Evolutionary conservation across 2,797 vertebrate species (phyloP).

Genomic region (Manis javanica): DNA sequence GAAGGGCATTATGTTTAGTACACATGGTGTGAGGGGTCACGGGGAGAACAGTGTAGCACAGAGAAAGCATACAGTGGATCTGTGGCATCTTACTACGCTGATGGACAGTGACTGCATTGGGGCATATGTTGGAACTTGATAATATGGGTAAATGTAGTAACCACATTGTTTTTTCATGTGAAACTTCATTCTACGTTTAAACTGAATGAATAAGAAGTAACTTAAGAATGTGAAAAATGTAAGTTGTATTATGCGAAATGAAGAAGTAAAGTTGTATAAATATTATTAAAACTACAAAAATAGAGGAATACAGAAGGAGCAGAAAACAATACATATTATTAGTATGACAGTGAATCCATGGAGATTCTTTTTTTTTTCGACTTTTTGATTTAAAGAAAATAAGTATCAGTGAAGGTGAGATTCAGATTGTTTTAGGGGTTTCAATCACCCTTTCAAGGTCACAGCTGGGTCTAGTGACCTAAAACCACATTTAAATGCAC

Average conservation of each 20-base stretch:
- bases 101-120: too few species aligned
- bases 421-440: fast-evolving
- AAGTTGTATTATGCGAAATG: background rate
- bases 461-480: background rate
- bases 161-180: too few species aligned
- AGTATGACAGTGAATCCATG: fast-evolving
- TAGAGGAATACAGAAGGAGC: background rate
- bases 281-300: background rate
- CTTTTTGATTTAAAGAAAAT: background rate
- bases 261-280: background rate
- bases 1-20: too few species aligned
- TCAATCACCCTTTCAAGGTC: background rate
- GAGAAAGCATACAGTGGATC: too few species aligned
- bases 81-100: too few species aligned
- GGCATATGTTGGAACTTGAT: too few species aligned
- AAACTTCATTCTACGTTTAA: background rate
- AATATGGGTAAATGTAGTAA: too few species aligned
- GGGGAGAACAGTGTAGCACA: too few species aligned
- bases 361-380: background rate
- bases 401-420: background rate
- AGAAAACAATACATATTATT: background rate
- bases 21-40: too few species aligned
- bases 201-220: background rate
- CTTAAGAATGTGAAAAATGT: background rate
- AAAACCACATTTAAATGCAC: background rate